phyloP scores from a whole-genome alignment of 2,113 vertebrate genomes.

The Micronycteris hirsuta region DNA sequence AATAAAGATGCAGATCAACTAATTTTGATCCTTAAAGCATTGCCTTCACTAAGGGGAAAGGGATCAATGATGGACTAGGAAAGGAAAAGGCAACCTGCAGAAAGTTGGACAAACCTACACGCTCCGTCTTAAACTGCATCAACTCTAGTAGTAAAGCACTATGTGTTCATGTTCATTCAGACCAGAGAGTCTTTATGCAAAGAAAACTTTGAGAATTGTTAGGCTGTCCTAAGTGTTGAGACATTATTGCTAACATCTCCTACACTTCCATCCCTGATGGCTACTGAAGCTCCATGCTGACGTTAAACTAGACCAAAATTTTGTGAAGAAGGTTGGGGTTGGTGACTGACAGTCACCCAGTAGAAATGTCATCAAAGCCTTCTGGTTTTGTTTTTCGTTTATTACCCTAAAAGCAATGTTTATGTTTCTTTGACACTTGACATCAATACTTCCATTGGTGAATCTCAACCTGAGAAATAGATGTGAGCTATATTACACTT shows the following conservation, averaged over 20 bases:
- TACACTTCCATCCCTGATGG: not conserved
- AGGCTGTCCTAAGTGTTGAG: not conserved
- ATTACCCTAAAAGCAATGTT: not conserved
- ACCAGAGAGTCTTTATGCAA: not conserved
- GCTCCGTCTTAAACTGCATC: not conserved
- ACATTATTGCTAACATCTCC: not conserved
- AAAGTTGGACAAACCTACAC: not conserved
- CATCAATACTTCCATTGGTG: conserved; percentile 18
- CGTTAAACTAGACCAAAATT: not conserved
- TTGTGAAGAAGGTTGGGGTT: not conserved
- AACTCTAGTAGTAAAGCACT: not conserved
- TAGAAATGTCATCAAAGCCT: conserved; percentile 19
- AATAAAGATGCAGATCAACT: not conserved
- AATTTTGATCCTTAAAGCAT: not conserved
- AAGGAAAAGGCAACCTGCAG: not conserved
- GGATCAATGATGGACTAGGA: not conserved
- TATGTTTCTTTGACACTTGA: conserved; percentile 43
- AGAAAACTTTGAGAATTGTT: conserved; percentile 18
- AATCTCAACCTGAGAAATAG: not conserved
- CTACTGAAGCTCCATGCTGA: not conserved
- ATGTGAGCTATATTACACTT: not conserved
- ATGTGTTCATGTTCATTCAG: not conserved
- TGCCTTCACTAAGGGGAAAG: not conserved
- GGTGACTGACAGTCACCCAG: conserved; percentile 1
- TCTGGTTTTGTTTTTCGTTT: conserved; percentile 34